These are phyloP conservation scores for Matsumyia berberina DNA, from an alignment of 2,888 invertebrate genomes.

Conservation along the genomic window DNA sequence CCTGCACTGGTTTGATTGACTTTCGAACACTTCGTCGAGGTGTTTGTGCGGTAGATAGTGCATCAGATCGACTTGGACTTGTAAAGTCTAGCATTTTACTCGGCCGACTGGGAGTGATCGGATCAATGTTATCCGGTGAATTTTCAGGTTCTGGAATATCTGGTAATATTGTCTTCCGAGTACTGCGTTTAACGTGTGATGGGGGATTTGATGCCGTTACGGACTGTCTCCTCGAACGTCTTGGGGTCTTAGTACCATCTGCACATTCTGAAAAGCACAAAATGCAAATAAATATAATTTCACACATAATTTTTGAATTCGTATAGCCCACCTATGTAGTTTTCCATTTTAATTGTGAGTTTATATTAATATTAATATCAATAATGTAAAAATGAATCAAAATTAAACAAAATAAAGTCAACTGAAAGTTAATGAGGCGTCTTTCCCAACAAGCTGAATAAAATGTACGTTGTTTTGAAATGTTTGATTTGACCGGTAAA, in stretches of 20 bases:
- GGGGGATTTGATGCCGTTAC: not conserved
- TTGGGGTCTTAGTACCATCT: slow-evolving; percentile 47
- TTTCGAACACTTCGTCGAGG: slow-evolving; percentile 81
- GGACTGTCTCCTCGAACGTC: slow-evolving; percentile 19
- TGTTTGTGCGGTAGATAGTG: slow-evolving; percentile 69
- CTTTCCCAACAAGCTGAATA: slow-evolving; percentile 15
- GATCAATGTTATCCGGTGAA: not conserved
- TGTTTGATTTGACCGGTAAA: too few relatives aligned
- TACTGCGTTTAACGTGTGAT: slow-evolving; percentile 10
- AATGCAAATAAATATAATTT: not conserved
- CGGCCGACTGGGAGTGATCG: slow-evolving; percentile 26
- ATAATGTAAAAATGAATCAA: not conserved
- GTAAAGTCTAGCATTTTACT: not conserved
- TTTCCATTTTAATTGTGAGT: slow-evolving; percentile 36
- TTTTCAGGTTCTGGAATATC: slow-evolving; percentile 12
- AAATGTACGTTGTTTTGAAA: slow-evolving; percentile 61
- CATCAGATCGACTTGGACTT: slow-evolving; percentile 44
- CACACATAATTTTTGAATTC: not conserved
- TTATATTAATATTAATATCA: not conserved
- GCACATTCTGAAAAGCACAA: not conserved
- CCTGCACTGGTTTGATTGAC: slow-evolving; percentile 80
- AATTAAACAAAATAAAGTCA: slow-evolving; percentile 3
- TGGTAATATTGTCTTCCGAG: not conserved
- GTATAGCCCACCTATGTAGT: slow-evolving; percentile 5
- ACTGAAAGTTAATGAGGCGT: slow-evolving; percentile 29